Percentiles rank a stretch among this genome's conserved stretches.
Evolutionary conservation across 2,797 vertebrate genomes (phyloP).

Genomic region (Rhinophrynus dorsalis): DNA sequence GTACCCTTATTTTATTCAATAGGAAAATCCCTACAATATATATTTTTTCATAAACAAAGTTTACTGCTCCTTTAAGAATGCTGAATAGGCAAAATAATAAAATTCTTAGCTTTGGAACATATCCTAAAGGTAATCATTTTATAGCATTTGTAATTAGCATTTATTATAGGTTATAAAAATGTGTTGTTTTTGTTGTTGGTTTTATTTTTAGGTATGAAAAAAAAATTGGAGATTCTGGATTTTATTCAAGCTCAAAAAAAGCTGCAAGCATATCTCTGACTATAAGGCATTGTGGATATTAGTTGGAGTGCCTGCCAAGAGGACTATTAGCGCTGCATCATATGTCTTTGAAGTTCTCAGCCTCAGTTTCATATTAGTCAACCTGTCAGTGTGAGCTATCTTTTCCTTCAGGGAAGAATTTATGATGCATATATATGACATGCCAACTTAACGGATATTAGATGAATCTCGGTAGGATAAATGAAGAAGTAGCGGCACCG

Average conservation of each 20-base stretch:
- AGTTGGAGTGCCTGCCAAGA: constrained; percentile 35
- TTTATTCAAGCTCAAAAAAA: constrained; percentile 3
- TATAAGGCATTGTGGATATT: constrained; percentile 38
- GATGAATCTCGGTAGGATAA: constrained; percentile 46
- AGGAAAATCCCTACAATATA: too few species aligned
- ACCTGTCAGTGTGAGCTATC: constrained; percentile 48
- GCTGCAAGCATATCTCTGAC: constrained; percentile 20
- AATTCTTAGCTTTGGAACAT: too few species aligned
- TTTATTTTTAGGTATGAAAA: background rate
- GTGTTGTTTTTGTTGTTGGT: background rate
- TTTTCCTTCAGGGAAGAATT: constrained; percentile 48
- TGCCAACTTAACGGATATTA: constrained; percentile 48
- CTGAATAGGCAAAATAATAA: too few species aligned
- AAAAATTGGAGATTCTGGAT: background rate
- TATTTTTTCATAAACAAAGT: too few species aligned
- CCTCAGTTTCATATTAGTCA: constrained; percentile 46
- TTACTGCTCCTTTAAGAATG: too few species aligned
- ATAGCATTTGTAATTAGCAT: too few species aligned
- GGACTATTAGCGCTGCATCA: constrained; percentile 44
- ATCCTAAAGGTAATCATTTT: too few species aligned
- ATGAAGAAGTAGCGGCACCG: constrained; percentile 43
- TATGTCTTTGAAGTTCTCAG: constrained; percentile 49
- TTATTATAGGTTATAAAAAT: too few species aligned
- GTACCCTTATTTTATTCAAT: too few species aligned
- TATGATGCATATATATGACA: constrained; percentile 51